These are phyloP conservation scores for Gallinago solitaria DNA, from an alignment of 2,797 vertebrate genomes.

Conservation along the genomic window DNA sequence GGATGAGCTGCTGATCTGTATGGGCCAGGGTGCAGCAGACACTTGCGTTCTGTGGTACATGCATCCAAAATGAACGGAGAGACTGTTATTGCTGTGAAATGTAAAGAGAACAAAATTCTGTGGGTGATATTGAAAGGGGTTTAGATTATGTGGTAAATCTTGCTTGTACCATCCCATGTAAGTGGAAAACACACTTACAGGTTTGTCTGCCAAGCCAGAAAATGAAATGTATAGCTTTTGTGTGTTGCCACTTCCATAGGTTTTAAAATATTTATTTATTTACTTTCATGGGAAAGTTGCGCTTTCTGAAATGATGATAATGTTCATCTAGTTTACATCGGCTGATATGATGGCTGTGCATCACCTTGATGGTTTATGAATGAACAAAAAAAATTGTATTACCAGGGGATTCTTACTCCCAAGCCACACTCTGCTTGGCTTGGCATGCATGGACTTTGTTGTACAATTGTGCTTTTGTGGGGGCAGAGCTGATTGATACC, in stretches of 20 bases:
- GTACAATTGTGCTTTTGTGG: not conserved
- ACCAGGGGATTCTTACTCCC: not conserved
- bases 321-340: not conserved
- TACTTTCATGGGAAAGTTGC: not conserved
- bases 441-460: not conserved
- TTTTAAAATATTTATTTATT: not conserved
- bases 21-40: not conserved
- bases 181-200: not conserved
- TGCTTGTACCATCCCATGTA: rapidly evolving
- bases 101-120: not conserved
- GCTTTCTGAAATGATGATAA: not conserved
- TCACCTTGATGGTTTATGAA: not conserved
- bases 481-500: not conserved
- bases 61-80: not conserved
- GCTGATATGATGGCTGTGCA: not conserved
- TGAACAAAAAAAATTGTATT: not conserved
- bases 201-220: not conserved
- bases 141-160: not conserved
- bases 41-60: rapidly evolving
- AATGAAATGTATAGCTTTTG: not conserved
- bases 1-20: not conserved
- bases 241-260: not conserved
- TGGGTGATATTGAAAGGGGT: rapidly evolving
- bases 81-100: not conserved
- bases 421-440: not conserved